These are phyloP conservation scores for Drosophila santomea DNA, from an alignment of 1,140 invertebrate genomes.

Conservation along the genomic window DNA sequence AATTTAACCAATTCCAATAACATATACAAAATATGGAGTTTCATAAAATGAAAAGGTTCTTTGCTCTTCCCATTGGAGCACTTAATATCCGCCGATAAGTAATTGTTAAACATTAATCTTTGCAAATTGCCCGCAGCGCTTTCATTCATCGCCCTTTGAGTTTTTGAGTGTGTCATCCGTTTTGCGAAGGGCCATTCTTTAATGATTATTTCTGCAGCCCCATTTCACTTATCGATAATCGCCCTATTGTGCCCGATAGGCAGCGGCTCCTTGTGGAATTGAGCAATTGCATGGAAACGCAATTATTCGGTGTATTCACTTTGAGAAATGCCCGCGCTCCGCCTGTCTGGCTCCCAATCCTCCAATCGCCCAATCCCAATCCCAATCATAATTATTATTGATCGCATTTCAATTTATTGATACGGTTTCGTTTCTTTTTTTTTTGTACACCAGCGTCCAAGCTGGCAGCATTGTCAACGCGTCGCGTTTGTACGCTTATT, in stretches of 20 bases:
- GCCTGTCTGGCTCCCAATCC: conserved; percentile 30
- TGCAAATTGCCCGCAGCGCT: conserved; percentile 10
- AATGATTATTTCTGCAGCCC: conserved; percentile 50
- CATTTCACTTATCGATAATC: conserved; percentile 49
- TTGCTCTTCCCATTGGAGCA: neutral
- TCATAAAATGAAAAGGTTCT: neutral
- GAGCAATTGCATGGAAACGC: conserved; percentile 81
- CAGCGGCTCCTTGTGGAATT: conserved; percentile 71
- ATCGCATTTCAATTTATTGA: conserved; percentile 80
- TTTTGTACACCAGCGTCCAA: conserved; percentile 51
- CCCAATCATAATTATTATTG: conserved; percentile 79
- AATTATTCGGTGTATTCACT: conserved; percentile 80
- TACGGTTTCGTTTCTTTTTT: conserved; percentile 58
- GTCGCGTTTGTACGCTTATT: conserved; percentile 37
- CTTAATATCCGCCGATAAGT: conserved; percentile 19
- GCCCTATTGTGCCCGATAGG: conserved; percentile 49
- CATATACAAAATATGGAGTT: neutral
- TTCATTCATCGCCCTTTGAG: conserved; percentile 1
- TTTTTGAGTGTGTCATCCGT: conserved; percentile 25
- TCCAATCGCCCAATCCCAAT: conserved; percentile 8
- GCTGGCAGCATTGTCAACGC: conserved; percentile 51
- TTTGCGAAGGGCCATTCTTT: conserved; percentile 27
- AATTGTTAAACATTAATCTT: conserved; percentile 22
- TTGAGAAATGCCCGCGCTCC: conserved; percentile 27
- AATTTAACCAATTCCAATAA: neutral